Evolutionary conservation across 2,888 invertebrate genomes (phyloP).

Genomic region (Clusia tigrina): DNA sequence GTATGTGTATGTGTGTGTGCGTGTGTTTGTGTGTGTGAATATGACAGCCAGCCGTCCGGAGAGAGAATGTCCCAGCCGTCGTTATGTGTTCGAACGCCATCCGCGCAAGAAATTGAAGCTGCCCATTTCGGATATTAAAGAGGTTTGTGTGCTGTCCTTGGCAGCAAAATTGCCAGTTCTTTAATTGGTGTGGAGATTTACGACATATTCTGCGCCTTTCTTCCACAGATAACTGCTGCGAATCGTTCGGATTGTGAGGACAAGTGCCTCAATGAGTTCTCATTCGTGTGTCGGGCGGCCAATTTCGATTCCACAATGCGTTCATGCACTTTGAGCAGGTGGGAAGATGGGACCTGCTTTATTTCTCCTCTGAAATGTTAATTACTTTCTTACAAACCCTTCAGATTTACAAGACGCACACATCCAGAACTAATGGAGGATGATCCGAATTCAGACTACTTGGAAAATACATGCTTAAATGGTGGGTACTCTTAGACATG

Average conservation of each 20-base stretch:
- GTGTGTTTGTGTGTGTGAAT: too few species aligned
- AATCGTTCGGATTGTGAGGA: slow-evolving; percentile 91
- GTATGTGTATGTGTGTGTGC: slow-evolving; percentile 4
- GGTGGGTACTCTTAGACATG: too few species aligned
- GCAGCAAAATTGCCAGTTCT: not conserved
- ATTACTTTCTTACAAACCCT: not conserved
- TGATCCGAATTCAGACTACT: slow-evolving; percentile 86
- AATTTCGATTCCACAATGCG: slow-evolving; percentile 81
- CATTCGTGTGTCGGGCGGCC: slow-evolving; percentile 87
- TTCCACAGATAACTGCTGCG: slow-evolving; percentile 70
- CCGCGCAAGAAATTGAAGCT: slow-evolving; percentile 84
- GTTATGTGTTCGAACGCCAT: slow-evolving; percentile 88
- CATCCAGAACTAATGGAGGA: slow-evolving; percentile 86
- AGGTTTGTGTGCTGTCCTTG: slow-evolving; percentile 66
- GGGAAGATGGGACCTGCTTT: slow-evolving; percentile 10
- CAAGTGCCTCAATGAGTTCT: slow-evolving; percentile 87
- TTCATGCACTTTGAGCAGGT: slow-evolving; percentile 79
- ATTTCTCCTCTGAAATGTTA: not conserved
- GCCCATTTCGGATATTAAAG: slow-evolving; percentile 82
- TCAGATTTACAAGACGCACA: slow-evolving; percentile 80
- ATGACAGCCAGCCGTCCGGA: slow-evolving; percentile 80
- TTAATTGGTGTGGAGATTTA: not conserved
- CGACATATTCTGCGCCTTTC: slow-evolving; percentile 13
- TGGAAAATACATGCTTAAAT: slow-evolving; percentile 90
- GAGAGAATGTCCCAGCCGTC: slow-evolving; percentile 86